Base-by-base conservation (phyloP, 2,888 invertebrate genomes). In the Spilosoma lubricipeda region DNA sequence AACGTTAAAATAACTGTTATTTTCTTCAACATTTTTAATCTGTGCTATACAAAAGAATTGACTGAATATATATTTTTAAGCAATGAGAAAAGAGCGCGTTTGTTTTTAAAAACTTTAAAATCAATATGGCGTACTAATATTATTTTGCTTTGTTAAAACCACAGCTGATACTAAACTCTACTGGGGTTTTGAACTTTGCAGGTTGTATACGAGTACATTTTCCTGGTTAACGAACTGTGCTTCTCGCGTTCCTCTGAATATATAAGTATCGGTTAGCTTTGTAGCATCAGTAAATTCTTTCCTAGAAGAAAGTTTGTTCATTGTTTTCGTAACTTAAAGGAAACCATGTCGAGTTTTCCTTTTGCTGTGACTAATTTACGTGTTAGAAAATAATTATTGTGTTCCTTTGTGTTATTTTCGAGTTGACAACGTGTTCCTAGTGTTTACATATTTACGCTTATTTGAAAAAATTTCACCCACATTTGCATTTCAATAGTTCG, bases 251-350 rank as follows among this genome's bases (percentile, higher is more conserved):
- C 89, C 82, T 74, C 87, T 88, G 86, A 91, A 91, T 93, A 93
- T 93, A 93, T 94, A 93, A 91, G 90, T 84, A 84, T 88, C 82
- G 85, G 85, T 88, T 84, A 82, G 83, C 82, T 81, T 85, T 77
- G 85, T 82, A 69, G 78, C 83, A 82, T 86, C 84, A 80, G 89
- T 91, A 90, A 90, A 93, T 92, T 91, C 87, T 86, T 90, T 88
- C 84, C 86, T 81, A 77, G 88, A 93, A 90, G 94, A 95, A 94
- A 94, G 94, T 91, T 88, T 72, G 74, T 73, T 84, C 88, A 90
- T 95, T 95, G 95, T 95, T 93, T 93, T 89, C 90, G 86, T 90
- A 81, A 84, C 84, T 91, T 88, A 89, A 92, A 91, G 91, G 90
- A 92, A 93, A 93, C 87, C 85, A 87, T 87, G 88, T 80, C 86